These are phyloP conservation scores for Lytechinus pictus DNA, from an alignment of 35 echinoderm and acorn worm species.

Conservation along the genomic window DNA sequence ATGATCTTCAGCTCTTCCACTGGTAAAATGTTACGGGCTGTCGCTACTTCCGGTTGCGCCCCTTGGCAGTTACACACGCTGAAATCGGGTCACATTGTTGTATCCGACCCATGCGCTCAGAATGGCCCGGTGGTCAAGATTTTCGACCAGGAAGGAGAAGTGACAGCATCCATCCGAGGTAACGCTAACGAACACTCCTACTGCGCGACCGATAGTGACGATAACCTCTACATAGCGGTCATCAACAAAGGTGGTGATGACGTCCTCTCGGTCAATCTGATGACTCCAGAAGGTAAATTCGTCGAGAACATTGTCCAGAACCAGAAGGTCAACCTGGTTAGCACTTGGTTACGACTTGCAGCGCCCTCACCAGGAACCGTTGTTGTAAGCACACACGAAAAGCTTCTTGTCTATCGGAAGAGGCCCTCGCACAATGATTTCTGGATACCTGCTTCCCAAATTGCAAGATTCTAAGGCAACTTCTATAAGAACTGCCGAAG, in stretches of 20 bases:
- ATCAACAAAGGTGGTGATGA: conserved; percentile 35
- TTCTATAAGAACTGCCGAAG: neutral
- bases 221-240: conserved; percentile 32
- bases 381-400: conserved; percentile 50
- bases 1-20: conserved; percentile 10
- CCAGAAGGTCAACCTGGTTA: conserved; percentile 31
- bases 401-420: conserved; percentile 33
- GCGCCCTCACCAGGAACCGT: conserved; percentile 40
- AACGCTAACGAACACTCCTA: conserved; percentile 29
- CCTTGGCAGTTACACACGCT: conserved; percentile 41
- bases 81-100: conserved; percentile 27
- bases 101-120: conserved; percentile 33
- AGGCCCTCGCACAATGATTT: conserved; percentile 27
- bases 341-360: conserved; percentile 45
- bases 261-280: conserved; percentile 38
- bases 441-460: conserved; percentile 21
- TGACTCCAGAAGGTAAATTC: conserved; percentile 43
- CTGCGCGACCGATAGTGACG: conserved; percentile 22
- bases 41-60: conserved; percentile 18
- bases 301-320: conserved; percentile 48
- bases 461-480: conserved; percentile 14
- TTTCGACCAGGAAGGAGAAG: neutral
- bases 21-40: neutral
- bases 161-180: conserved; percentile 1
- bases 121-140: conserved; percentile 32